Evolutionary conservation across 2,113 vertebrate species (phyloP).

Genomic region (Strigops habroptila): DNA sequence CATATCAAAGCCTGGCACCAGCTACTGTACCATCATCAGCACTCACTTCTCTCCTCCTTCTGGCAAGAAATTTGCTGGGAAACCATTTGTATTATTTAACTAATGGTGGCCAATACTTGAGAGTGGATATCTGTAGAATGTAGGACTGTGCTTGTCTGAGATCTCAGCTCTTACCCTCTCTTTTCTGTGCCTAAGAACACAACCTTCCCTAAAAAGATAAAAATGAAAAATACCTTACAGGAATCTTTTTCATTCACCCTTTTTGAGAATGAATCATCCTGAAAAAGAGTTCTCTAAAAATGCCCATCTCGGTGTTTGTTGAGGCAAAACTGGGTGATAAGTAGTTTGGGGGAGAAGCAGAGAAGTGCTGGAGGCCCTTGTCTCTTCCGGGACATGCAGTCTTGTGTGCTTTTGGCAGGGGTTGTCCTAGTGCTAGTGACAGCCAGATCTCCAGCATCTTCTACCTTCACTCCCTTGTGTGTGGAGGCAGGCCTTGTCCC

Average conservation of each 20-base stretch:
- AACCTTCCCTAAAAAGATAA: not conserved
- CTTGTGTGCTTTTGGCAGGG: accelerated
- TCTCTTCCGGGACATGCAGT: not conserved
- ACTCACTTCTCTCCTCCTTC: not conserved
- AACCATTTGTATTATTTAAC: constrained; percentile 24
- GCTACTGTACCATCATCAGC: not conserved
- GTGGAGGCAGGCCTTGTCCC: not conserved
- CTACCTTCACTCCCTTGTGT: not conserved
- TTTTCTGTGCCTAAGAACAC: not conserved
- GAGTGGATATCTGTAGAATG: not conserved
- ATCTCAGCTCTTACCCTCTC: not conserved
- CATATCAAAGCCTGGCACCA: not conserved
- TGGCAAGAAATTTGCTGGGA: constrained; percentile 25
- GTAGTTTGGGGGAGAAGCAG: not conserved
- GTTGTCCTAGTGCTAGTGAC: not conserved
- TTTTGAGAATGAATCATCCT: not conserved
- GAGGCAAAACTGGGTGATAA: not conserved
- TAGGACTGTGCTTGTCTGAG: not conserved
- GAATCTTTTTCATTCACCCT: not conserved
- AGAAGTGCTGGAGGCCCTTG: not conserved
- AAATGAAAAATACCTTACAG: not conserved
- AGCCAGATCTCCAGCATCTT: not conserved
- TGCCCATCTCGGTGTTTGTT: not conserved
- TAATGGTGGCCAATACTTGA: not conserved
- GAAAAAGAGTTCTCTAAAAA: not conserved